These are phyloP conservation scores for Leiothrix lutea DNA, from an alignment of 2,113 vertebrate genomes.

Conservation along the genomic window DNA sequence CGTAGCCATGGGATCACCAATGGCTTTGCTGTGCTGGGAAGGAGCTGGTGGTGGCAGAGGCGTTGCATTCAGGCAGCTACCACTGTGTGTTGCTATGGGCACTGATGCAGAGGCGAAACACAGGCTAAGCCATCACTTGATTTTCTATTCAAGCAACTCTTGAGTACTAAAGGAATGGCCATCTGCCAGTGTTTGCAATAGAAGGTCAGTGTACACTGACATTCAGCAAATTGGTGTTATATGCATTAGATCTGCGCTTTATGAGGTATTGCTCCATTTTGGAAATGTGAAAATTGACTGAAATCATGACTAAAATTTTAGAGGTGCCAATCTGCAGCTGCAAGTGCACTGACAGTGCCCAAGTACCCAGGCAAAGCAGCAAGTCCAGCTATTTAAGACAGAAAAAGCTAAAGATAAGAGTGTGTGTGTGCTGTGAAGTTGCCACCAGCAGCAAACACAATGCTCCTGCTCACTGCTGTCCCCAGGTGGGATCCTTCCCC, in stretches of 20 bases:
- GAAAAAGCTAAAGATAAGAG: not conserved
- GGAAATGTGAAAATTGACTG: slow-evolving; percentile 26
- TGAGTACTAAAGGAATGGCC: slow-evolving; percentile 63
- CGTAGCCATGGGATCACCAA: not conserved
- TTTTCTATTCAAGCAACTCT: slow-evolving; percentile 63
- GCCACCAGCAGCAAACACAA: not conserved
- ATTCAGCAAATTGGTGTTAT: slow-evolving; percentile 62
- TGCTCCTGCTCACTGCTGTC: not conserved
- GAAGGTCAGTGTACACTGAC: slow-evolving; percentile 59
- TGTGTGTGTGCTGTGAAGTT: fast-evolving
- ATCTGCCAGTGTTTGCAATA: slow-evolving; percentile 73
- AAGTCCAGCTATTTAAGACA: not conserved
- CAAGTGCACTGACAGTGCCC: not conserved
- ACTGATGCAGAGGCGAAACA: not conserved
- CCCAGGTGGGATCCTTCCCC: not conserved
- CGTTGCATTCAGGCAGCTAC: not conserved
- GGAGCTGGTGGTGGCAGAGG: slow-evolving; percentile 1
- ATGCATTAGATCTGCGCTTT: slow-evolving; percentile 34
- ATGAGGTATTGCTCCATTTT: slow-evolving; percentile 42
- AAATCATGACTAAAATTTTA: slow-evolving; percentile 31
- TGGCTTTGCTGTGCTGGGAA: slow-evolving; percentile 9
- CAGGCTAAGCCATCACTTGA: slow-evolving; percentile 25
- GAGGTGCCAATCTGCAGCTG: slow-evolving; percentile 16
- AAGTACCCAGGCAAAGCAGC: not conserved
- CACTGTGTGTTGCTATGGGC: slow-evolving; percentile 51